phyloP scores from a whole-genome alignment of 2,888 invertebrate genomes.

The Stenodera caucasica region DNA sequence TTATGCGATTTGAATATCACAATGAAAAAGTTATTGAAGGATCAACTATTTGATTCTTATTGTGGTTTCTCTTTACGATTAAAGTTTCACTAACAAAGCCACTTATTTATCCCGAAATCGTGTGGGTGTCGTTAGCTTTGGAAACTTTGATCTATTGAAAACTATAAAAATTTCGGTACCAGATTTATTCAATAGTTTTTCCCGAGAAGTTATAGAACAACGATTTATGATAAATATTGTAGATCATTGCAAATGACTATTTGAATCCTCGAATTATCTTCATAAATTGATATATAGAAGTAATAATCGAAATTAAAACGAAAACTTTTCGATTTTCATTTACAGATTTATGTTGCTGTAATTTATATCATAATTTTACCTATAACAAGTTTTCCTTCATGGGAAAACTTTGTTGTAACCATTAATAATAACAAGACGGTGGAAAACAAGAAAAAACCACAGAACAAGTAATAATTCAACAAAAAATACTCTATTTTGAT shows the following conservation, averaged over 20 bases:
- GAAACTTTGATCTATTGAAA: too few species aligned
- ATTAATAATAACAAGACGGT: background rate
- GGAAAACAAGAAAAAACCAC: too few species aligned
- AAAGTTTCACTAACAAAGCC: background rate
- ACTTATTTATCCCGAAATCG: background rate
- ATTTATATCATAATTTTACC: background rate
- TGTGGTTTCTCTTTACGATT: background rate
- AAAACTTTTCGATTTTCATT: too few species aligned
- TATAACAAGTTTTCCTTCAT: background rate
- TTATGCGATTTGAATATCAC: too few species aligned
- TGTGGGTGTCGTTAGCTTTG: background rate
- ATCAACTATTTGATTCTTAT: conserved; percentile 1
- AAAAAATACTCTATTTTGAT: too few species aligned
- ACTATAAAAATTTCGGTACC: background rate
- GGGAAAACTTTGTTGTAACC: background rate
- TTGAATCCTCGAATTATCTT: background rate
- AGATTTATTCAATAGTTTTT: background rate
- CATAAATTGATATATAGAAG: too few species aligned
- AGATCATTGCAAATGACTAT: too few species aligned
- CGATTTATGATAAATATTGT: too few species aligned
- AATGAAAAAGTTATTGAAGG: background rate
- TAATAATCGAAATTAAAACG: too few species aligned
- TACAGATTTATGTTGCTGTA: background rate
- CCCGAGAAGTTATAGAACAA: background rate
- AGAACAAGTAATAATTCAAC: too few species aligned